Evolutionary conservation across 2,113 vertebrate species (phyloP).

Genomic region (Agapornis roseicollis): DNA sequence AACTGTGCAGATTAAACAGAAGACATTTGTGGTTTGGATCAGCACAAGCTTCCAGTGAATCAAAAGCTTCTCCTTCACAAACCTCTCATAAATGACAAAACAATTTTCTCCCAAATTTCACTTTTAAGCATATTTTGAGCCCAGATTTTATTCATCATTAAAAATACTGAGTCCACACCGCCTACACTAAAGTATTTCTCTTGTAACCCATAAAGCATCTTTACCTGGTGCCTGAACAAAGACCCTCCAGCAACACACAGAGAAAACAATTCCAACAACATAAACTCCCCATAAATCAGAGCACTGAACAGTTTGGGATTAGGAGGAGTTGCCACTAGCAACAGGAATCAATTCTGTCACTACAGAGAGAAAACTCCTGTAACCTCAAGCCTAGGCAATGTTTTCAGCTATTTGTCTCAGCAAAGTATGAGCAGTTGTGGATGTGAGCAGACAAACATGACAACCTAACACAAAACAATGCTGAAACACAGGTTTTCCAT

Average conservation of each 20-base stretch:
- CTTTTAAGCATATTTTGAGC: neutral
- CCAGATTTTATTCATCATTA: neutral
- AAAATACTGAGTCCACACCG: neutral
- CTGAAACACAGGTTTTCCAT: neutral
- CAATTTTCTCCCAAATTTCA: neutral
- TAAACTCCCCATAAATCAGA: constrained; percentile 12
- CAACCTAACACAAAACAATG: neutral
- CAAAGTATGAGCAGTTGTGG: neutral
- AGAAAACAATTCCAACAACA: neutral
- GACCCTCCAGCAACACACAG: neutral
- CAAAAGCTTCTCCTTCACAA: neutral
- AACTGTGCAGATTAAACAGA: neutral
- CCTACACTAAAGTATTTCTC: neutral
- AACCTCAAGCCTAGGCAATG: neutral
- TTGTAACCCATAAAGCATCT: neutral
- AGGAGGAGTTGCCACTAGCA: constrained; percentile 61
- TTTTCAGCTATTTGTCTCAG: constrained; percentile 30
- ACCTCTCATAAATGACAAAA: neutral
- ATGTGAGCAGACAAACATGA: neutral
- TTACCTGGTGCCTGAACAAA: neutral
- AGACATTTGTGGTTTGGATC: neutral
- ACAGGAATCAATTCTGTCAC: constrained; percentile 45
- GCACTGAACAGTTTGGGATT: constrained; percentile 32
- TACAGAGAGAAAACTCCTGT: neutral
- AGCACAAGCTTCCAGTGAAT: neutral